phyloP scores from a whole-genome alignment of 2,797 vertebrate species.

The Peromyscus eremicus region DNA sequence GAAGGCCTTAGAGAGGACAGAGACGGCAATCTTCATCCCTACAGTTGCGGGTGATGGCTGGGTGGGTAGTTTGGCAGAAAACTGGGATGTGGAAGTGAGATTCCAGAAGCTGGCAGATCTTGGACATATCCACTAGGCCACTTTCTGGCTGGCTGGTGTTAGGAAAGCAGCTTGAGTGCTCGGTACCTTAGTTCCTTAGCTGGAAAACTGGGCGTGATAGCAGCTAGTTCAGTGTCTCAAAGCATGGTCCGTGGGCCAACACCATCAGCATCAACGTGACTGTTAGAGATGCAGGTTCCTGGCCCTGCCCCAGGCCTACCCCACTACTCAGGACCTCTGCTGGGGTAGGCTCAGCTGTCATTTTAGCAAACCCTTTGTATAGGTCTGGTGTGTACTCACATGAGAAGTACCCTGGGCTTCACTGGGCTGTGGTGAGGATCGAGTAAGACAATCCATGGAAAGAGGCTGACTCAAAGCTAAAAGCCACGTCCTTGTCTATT shows the following conservation, averaged over 20 bases:
- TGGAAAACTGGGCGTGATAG: not conserved
- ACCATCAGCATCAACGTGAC: not conserved
- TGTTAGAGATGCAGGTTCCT: not conserved
- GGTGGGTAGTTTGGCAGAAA: not conserved
- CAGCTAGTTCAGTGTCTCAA: not conserved
- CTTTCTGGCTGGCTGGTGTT: not conserved
- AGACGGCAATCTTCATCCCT: not conserved
- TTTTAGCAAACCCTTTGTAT: not conserved
- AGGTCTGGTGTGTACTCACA: not conserved
- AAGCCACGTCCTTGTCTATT: not conserved
- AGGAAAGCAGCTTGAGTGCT: constrained; percentile 14
- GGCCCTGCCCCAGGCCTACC: not conserved
- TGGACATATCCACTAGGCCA: not conserved
- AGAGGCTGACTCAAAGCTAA: not conserved
- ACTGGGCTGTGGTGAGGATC: not conserved
- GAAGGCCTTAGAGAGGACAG: not conserved
- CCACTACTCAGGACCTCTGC: not conserved
- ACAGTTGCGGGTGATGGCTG: not conserved
- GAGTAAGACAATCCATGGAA: not conserved
- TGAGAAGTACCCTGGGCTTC: not conserved
- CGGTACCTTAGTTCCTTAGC: not conserved
- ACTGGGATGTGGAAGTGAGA: not conserved
- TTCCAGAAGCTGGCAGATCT: not conserved
- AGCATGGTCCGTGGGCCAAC: not conserved
- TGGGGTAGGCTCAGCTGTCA: no score